Evolutionary conservation across 2,888 invertebrate genomes (phyloP).

Genomic region (Cremastinae sp.): DNA sequence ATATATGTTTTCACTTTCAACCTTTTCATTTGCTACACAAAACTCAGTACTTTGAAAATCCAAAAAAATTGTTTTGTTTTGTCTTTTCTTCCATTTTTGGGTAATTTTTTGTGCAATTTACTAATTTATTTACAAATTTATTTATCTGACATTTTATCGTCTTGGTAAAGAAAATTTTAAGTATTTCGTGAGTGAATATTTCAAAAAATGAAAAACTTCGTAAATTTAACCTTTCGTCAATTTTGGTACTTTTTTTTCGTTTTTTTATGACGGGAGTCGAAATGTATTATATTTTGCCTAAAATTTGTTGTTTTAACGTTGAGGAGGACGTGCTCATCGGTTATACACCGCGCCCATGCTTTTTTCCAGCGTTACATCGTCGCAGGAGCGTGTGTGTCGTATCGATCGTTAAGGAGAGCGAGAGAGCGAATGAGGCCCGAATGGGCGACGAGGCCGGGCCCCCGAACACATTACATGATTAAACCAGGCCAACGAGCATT

Average conservation of each 20-base stretch:
- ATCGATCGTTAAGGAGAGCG: conserved; percentile 74
- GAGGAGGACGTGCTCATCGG: conserved; percentile 74
- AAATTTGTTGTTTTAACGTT: conserved; percentile 62
- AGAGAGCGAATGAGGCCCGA: conserved; percentile 44
- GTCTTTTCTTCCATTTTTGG: background rate
- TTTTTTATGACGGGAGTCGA: background rate
- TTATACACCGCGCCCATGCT: conserved; percentile 73
- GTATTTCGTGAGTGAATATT: too few species aligned
- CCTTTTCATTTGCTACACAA: too few species aligned
- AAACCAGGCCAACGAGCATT: conserved; percentile 76
- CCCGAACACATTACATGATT: conserved; percentile 80
- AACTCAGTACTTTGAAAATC: too few species aligned
- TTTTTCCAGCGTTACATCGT: conserved; percentile 58
- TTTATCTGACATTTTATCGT: background rate
- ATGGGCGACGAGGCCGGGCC: conserved; percentile 71
- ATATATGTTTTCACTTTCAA: background rate
- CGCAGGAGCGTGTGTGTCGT: conserved; percentile 73
- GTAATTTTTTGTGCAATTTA: background rate
- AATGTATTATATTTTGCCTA: background rate
- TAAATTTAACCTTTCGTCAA: too few species aligned
- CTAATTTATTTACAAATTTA: background rate
- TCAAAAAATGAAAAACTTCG: too few species aligned
- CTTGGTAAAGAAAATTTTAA: too few species aligned
- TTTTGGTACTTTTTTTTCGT: background rate
- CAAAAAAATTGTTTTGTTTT: too few species aligned